phyloP scores from a whole-genome alignment of 2,113 vertebrate species.

The Uropsilus gracilis region DNA sequence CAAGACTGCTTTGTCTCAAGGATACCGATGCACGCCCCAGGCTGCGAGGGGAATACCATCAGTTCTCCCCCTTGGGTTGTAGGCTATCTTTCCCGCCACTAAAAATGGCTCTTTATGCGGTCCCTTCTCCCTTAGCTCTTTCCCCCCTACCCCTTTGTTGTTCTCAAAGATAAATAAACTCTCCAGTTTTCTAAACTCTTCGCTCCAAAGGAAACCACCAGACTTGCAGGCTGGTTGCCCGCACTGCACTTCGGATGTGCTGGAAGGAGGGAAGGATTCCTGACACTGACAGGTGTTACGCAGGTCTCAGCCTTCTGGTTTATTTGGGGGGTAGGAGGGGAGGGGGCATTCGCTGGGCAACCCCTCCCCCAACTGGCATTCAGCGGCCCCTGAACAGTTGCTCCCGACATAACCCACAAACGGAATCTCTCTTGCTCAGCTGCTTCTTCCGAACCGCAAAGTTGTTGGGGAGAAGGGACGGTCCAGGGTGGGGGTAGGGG shows the following conservation, averaged over 20 bases:
- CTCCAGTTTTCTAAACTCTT: constrained; percentile 67
- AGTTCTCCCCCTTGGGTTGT: background rate
- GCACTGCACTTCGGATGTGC: constrained; percentile 60
- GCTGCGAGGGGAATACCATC: background rate
- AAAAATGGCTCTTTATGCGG: background rate
- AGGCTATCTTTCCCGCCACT: background rate
- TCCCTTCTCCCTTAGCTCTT: background rate
- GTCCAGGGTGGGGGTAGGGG: constrained; percentile 32
- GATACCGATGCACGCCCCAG: background rate
- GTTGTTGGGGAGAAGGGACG: constrained; percentile 41
- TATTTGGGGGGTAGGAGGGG: background rate
- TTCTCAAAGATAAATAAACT: constrained; percentile 67
- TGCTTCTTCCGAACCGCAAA: constrained; percentile 49
- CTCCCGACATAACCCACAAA: constrained; percentile 34
- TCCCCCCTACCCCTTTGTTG: constrained; percentile 40
- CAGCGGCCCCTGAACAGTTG: constrained; percentile 53
- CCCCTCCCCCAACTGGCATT: constrained; percentile 74
- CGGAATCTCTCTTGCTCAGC: constrained; percentile 32
- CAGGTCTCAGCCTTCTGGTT: constrained; percentile 44
- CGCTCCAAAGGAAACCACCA: constrained; percentile 38
- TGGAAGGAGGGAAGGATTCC: constrained; percentile 21
- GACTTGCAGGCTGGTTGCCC: constrained; percentile 20
- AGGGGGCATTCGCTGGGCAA: constrained; percentile 24
- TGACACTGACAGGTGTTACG: constrained; percentile 52
- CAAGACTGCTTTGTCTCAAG: constrained; percentile 66